Conservation (phyloP, 2,888 invertebrate species). For the Metopia argyrocephala region DNA sequence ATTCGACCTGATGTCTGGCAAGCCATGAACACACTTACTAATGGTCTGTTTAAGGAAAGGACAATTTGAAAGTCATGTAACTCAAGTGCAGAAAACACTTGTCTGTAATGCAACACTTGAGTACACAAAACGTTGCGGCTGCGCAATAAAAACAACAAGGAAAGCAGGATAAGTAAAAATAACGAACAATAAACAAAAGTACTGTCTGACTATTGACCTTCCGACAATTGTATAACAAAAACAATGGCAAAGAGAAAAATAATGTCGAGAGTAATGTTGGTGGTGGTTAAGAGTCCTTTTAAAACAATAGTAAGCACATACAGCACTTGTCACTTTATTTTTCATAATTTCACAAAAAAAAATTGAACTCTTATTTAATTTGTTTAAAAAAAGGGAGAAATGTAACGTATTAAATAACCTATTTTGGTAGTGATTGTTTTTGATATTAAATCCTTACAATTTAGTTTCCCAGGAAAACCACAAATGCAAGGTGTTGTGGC, state of each 20-base stretch:
- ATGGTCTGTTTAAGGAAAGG: slow-evolving; percentile 38
- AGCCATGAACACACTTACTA: slow-evolving; percentile 57
- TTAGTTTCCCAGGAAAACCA: slow-evolving; percentile 60
- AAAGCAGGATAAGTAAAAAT: slow-evolving; percentile 35
- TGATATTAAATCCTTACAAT: slow-evolving; percentile 32
- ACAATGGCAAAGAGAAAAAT: neutral
- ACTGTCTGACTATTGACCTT: slow-evolving; percentile 53
- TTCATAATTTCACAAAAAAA: slow-evolving; percentile 13
- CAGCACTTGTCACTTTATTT: slow-evolving; percentile 46
- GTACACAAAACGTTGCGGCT: slow-evolving; percentile 64
- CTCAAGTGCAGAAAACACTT: slow-evolving; percentile 64
- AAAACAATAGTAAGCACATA: neutral
- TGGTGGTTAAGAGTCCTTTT: slow-evolving; percentile 51
- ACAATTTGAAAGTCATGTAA: slow-evolving; percentile 27
- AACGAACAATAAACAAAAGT: slow-evolving; percentile 24
- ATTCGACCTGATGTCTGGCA: slow-evolving; percentile 62
- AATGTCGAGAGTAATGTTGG: neutral
- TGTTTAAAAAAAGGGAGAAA: slow-evolving; percentile 13
- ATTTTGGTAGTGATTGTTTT: slow-evolving; percentile 47
- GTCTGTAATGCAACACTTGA: slow-evolving; percentile 66
- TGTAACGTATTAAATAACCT: slow-evolving; percentile 56
- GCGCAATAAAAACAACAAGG: slow-evolving; percentile 58
- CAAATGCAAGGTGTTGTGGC: slow-evolving; percentile 56
- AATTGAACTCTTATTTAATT: slow-evolving; percentile 18
- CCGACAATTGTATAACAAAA: slow-evolving; percentile 18